A percentile compares a stretch with the other conserved stretches of the same genome.
Conservation (phyloP, 2,113 vertebrate genomes). For the Ia io region DNA sequence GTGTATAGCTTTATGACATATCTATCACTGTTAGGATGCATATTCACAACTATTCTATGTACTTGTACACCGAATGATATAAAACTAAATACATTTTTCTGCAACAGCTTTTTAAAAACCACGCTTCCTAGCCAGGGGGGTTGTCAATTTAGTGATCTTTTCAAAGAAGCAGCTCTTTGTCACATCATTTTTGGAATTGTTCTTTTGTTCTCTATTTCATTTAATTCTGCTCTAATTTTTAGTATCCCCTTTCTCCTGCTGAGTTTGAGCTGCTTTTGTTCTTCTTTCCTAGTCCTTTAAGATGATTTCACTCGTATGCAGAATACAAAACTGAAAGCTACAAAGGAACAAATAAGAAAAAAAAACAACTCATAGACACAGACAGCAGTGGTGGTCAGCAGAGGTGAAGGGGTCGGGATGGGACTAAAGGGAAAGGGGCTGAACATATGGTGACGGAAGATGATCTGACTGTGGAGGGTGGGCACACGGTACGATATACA, state of each 20-base stretch:
- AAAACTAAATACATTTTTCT: neutral
- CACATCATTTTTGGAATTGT: neutral
- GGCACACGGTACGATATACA: too few species aligned
- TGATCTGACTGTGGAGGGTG: neutral
- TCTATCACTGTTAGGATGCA: neutral
- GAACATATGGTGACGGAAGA: neutral
- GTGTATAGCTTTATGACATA: neutral
- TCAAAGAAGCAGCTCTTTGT: neutral
- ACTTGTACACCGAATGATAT: neutral
- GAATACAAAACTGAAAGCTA: neutral
- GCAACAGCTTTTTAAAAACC: neutral
- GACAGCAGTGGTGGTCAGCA: neutral
- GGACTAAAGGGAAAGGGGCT: too few species aligned
- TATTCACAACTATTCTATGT: neutral
- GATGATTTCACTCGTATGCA: neutral
- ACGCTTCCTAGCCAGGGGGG: neutral
- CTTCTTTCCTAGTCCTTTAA: neutral
- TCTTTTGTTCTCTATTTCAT: neutral
- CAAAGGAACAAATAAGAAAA: neutral
- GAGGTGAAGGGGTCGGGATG: neutral
- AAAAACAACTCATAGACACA: neutral
- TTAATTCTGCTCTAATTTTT: neutral
- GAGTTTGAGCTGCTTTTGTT: neutral
- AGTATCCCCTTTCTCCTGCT: neutral
- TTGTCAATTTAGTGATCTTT: neutral